A percentile compares a stretch with the other conserved stretches of the same genome.
Conservation (phyloP, 2,888 invertebrate species). For the Drosophila antonietae region DNA sequence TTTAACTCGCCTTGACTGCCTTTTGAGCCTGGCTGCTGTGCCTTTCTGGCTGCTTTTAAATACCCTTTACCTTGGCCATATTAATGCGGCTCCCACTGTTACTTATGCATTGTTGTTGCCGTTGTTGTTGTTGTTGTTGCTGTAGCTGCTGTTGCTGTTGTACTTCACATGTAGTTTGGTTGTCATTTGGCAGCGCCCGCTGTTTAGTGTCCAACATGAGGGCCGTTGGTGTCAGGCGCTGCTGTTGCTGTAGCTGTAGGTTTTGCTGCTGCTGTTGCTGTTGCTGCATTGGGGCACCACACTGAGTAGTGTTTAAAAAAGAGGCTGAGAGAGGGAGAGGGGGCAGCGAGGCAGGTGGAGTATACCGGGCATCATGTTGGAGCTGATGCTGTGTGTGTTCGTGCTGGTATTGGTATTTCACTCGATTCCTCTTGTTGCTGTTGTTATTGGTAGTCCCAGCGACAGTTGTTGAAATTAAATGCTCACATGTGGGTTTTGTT, state of each 20-base stretch:
- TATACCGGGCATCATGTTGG: slow-evolving; percentile 21
- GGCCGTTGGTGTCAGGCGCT: slow-evolving; percentile 76
- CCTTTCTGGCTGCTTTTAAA: slow-evolving; percentile 73
- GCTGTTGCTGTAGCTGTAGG: slow-evolving; percentile 34
- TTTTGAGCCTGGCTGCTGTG: slow-evolving; percentile 39
- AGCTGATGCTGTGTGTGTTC: slow-evolving; percentile 31
- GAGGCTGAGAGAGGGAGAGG: no score
- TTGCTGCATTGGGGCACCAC: slow-evolving; percentile 33
- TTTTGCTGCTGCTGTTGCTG: slow-evolving; percentile 27
- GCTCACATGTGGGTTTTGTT: slow-evolving; percentile 83
- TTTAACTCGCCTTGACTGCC: slow-evolving; percentile 48
- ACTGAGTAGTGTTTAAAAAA: background rate
- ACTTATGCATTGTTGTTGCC: slow-evolving; percentile 53
- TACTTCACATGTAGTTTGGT: slow-evolving; percentile 77
- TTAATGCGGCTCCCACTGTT: slow-evolving; percentile 80
- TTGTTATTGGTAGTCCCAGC: slow-evolving; percentile 55
- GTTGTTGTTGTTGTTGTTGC: slow-evolving; percentile 23
- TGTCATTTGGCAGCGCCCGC: slow-evolving; percentile 82
- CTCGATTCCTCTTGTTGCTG: slow-evolving; percentile 25
- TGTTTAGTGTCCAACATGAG: slow-evolving; percentile 81
- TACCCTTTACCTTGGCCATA: slow-evolving; percentile 79
- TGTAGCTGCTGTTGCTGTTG: slow-evolving; percentile 70
- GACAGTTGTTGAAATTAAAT: slow-evolving; percentile 83
- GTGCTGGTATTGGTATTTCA: slow-evolving; percentile 67
- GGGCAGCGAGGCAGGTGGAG: slow-evolving; percentile 3